Conservation (phyloP, 2,888 invertebrate species). For the Cheilosia urbana region DNA sequence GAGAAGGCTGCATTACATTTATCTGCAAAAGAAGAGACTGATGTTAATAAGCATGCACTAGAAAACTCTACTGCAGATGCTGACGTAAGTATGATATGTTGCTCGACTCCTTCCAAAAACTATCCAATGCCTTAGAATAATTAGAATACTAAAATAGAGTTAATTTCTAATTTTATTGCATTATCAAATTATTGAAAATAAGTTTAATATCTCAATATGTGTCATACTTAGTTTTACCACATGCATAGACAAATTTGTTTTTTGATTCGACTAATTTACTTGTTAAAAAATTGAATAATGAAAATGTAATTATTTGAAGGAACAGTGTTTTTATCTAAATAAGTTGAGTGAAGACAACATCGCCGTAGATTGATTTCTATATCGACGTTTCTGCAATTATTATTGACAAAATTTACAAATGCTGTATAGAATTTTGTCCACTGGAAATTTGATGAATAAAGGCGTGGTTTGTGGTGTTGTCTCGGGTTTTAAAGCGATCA, state of each 20-base stretch:
- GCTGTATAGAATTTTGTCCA: no score
- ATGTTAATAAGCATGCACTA: background rate
- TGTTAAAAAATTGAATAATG: slow-evolving; percentile 16
- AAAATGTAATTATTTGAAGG: slow-evolving; percentile 10
- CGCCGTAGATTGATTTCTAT: no score
- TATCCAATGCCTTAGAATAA: background rate
- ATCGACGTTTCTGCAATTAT: no score
- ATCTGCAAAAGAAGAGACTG: slow-evolving; percentile 18
- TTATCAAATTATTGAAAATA: slow-evolving; percentile 20
- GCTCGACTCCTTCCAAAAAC: slow-evolving; percentile 74
- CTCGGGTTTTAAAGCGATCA: no score
- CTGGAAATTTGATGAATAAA: no score
- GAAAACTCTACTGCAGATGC: slow-evolving; percentile 24
- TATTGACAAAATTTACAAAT: no score
- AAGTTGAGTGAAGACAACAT: no score
- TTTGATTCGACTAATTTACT: background rate
- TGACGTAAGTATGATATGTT: slow-evolving; percentile 73
- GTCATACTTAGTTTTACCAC: slow-evolving; percentile 26
- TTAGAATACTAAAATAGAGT: background rate
- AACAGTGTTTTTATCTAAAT: background rate
- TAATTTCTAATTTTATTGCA: slow-evolving; percentile 21
- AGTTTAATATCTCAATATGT: slow-evolving; percentile 8
- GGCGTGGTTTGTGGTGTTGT: no score
- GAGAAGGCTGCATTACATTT: slow-evolving; percentile 15
- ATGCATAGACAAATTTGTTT: slow-evolving; percentile 18